phyloP scores from a whole-genome alignment of 2,888 invertebrate genomes.

The Crocallis elinguaria region DNA sequence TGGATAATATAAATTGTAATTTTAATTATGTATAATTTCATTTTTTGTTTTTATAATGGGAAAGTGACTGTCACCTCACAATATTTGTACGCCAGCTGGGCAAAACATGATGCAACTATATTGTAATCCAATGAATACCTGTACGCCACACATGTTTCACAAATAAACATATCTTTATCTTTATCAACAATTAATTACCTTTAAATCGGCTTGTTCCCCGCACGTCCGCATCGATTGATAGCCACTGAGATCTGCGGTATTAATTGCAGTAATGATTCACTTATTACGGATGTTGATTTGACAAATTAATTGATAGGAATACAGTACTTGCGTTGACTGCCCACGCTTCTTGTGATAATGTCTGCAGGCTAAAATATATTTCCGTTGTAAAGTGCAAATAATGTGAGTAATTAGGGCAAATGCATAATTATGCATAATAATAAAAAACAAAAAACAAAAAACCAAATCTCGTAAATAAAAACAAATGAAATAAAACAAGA shows the following conservation, averaged over 20 bases:
- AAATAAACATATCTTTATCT: too few relatives aligned
- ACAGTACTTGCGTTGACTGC: conserved; percentile 12
- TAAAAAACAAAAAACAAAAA: too few relatives aligned
- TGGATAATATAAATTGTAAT: too few relatives aligned
- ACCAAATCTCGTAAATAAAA: not conserved
- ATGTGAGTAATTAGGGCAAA: too few relatives aligned
- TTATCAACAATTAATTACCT: conserved; percentile 12
- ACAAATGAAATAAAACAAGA: conserved; percentile 9
- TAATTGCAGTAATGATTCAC: conserved; percentile 43
- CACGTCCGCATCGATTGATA: conserved; percentile 25
- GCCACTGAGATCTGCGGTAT: conserved; percentile 43
- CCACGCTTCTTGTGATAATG: conserved; percentile 14
- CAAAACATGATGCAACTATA: too few relatives aligned
- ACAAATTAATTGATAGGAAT: conserved; percentile 29
- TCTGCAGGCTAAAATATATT: conserved; percentile 1
- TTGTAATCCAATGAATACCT: too few relatives aligned
- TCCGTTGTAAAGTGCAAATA: not conserved
- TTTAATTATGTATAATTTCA: too few relatives aligned
- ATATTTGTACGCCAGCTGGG: too few relatives aligned
- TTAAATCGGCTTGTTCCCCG: not conserved
- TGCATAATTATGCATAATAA: too few relatives aligned
- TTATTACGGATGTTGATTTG: conserved; percentile 28
- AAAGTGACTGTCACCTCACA: too few relatives aligned
- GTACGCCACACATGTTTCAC: too few relatives aligned
- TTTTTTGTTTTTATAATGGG: too few relatives aligned